These are phyloP conservation scores for Nesidiocoris tenuis DNA, from an alignment of 2,888 invertebrate species.

Conservation along the genomic window DNA sequence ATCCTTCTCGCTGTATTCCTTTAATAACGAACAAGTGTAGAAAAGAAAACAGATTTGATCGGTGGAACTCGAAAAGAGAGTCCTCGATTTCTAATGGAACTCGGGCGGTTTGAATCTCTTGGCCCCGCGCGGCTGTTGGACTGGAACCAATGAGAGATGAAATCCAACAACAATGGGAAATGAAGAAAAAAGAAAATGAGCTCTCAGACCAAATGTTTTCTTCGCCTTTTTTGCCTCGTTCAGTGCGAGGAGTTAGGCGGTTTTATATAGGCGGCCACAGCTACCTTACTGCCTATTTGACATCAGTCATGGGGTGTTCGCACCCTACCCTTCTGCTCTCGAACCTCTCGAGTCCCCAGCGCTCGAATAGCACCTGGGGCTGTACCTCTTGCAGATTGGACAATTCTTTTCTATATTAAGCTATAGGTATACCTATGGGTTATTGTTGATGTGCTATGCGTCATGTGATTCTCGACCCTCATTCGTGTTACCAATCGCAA, in stretches of 20 bases:
- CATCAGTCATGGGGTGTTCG: constrained; percentile 36
- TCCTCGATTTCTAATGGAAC: constrained; percentile 37
- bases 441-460: too few relatives aligned
- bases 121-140: constrained; percentile 27
- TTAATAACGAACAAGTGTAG: neutral
- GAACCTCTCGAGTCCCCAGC: constrained; percentile 2
- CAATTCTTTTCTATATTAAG: too few relatives aligned
- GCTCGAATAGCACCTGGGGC: too few relatives aligned
- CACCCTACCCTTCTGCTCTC: constrained; percentile 16
- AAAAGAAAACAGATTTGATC: constrained; percentile 41
- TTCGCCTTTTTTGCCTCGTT: constrained; percentile 2
- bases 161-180: constrained; percentile 41
- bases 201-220: constrained; percentile 33
- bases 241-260: neutral
- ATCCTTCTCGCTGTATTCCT: neutral
- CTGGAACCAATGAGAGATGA: constrained; percentile 43
- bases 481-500: too few relatives aligned
- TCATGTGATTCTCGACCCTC: too few relatives aligned
- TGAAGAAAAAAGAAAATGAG: constrained; percentile 40
- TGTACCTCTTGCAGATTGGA: too few relatives aligned
- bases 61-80: constrained; percentile 11
- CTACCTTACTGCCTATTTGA: constrained; percentile 30
- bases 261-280: neutral
- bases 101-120: constrained; percentile 37
- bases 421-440: too few relatives aligned